A percentile compares a stretch with the other conserved stretches of the same genome.
These are phyloP conservation scores for Anoura caudifer DNA, from an alignment of 2,113 vertebrate genomes.

Conservation along the genomic window DNA sequence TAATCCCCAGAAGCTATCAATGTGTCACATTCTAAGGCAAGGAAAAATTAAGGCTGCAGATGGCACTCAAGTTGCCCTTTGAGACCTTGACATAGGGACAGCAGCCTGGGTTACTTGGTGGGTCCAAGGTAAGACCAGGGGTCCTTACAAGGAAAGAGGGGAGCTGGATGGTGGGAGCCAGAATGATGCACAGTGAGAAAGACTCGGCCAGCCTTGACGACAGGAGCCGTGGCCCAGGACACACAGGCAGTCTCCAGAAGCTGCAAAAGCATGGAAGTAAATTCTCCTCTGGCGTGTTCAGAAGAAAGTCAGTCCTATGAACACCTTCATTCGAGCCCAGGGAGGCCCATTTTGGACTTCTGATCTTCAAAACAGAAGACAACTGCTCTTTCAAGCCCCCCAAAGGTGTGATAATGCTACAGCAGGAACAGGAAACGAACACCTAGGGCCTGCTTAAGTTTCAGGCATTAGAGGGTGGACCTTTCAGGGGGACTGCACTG, in stretches of 20 bases:
- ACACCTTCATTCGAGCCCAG: background rate
- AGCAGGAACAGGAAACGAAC: background rate
- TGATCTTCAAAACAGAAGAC: background rate
- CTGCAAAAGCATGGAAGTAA: background rate
- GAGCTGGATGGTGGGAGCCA: background rate
- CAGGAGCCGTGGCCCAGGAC: background rate
- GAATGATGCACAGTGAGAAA: background rate
- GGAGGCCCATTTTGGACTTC: background rate
- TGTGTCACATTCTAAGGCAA: background rate
- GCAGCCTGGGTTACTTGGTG: background rate
- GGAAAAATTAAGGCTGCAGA: background rate
- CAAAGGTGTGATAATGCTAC: background rate
- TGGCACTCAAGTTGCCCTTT: background rate
- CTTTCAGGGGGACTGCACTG: rapidly evolving
- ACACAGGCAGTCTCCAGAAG: background rate
- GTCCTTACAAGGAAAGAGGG: background rate
- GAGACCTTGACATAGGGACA: background rate
- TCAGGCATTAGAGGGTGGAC: background rate
- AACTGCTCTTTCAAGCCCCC: background rate
- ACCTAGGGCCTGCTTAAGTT: background rate
- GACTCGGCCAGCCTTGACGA: background rate
- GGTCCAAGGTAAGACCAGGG: background rate
- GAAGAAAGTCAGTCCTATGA: background rate
- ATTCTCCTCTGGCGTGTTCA: background rate
- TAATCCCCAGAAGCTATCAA: no score